These are phyloP conservation scores for Steinernema feltiae DNA, from an alignment of 1,140 invertebrate genomes.

Conservation along the genomic window DNA sequence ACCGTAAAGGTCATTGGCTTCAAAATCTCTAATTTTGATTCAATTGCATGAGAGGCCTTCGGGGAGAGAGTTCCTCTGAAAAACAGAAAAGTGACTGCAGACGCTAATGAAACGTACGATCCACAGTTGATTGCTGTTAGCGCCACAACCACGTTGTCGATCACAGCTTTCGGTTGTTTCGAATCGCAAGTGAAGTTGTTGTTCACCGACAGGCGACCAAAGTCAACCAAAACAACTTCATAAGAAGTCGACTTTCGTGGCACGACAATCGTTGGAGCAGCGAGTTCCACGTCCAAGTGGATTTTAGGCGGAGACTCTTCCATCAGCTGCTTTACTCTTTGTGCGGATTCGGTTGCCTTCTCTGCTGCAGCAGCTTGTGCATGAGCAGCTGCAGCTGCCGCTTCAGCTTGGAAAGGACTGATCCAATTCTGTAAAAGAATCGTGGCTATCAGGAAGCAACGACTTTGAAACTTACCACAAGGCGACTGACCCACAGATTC, in stretches of 20 bases:
- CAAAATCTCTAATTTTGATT: slow-evolving; percentile 66
- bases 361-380: slow-evolving; percentile 39
- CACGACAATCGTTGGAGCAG: slow-evolving; percentile 80
- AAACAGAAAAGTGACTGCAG: neutral
- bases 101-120: slow-evolving; percentile 19
- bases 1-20: slow-evolving; percentile 76
- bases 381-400: slow-evolving; percentile 73
- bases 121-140: slow-evolving; percentile 39
- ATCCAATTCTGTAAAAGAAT: slow-evolving; percentile 38
- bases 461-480: slow-evolving; percentile 72
- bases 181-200: slow-evolving; percentile 37
- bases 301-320: slow-evolving; percentile 77
- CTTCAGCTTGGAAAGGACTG: slow-evolving; percentile 65
- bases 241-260: slow-evolving; percentile 73
- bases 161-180: slow-evolving; percentile 27
- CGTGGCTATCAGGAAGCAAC: neutral
- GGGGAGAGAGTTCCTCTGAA: slow-evolving; percentile 31
- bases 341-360: slow-evolving; percentile 67
- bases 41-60: slow-evolving; percentile 28
- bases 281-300: slow-evolving; percentile 70
- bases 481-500: slow-evolving; percentile 70
- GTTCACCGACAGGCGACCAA: slow-evolving; percentile 64
- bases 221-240: slow-evolving; percentile 74
- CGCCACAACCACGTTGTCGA: slow-evolving; percentile 46
- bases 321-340: slow-evolving; percentile 75